phyloP scores from a whole-genome alignment of 1,140 invertebrate species.

The Brachionus sp. region DNA sequence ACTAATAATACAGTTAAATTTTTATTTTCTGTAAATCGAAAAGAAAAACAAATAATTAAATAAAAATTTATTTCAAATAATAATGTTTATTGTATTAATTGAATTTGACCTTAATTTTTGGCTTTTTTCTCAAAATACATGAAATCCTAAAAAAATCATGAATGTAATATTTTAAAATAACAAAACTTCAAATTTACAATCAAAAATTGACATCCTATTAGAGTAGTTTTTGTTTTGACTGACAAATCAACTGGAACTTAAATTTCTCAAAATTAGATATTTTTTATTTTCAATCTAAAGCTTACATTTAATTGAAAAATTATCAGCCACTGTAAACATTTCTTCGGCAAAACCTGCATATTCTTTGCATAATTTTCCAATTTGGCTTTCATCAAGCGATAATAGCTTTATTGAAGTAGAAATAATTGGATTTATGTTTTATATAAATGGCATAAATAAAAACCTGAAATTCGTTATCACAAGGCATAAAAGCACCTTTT shows the following conservation, averaged over 20 bases:
- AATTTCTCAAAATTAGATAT: neutral
- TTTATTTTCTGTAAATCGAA: too few relatives aligned
- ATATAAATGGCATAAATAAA: neutral
- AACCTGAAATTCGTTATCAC: slow-evolving; percentile 41
- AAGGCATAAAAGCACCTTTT: slow-evolving; percentile 23
- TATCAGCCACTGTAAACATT: slow-evolving; percentile 50
- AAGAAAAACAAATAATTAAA: too few relatives aligned
- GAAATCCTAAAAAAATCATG: slow-evolving; percentile 48
- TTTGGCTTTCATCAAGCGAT: slow-evolving; percentile 46
- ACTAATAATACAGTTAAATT: too few relatives aligned
- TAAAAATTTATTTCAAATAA: too few relatives aligned
- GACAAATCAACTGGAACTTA: slow-evolving; percentile 70
- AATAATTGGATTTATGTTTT: neutral
- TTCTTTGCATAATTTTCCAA: slow-evolving; percentile 51
- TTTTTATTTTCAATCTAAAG: neutral
- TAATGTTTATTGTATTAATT: too few relatives aligned
- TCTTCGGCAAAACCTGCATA: slow-evolving; percentile 49
- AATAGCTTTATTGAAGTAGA: neutral
- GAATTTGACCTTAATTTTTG: too few relatives aligned
- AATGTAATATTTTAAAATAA: neutral
- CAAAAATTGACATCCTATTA: slow-evolving; percentile 67
- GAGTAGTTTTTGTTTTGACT: slow-evolving; percentile 73
- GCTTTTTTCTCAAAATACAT: slow-evolving; percentile 50
- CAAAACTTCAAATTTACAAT: slow-evolving; percentile 53
- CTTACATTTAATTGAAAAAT: slow-evolving; percentile 49